These are phyloP conservation scores for Oryzias celebensis DNA, from an alignment of 2,113 vertebrate species.

Conservation along the genomic window DNA sequence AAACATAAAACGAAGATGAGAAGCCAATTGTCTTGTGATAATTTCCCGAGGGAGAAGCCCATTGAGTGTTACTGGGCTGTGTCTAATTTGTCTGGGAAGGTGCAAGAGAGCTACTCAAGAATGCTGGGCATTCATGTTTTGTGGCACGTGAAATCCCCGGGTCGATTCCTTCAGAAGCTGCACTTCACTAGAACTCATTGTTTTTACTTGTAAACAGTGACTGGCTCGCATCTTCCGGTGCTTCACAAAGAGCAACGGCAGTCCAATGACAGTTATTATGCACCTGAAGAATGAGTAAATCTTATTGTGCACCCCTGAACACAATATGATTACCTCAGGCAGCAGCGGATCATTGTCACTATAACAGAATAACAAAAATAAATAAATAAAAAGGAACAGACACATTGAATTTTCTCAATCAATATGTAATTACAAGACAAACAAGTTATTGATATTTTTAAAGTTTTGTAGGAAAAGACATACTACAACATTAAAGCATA, in stretches of 20 bases:
- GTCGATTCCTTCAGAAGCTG: slow-evolving; percentile 33
- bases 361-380: slow-evolving; percentile 9
- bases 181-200: slow-evolving; percentile 20
- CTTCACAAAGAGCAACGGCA: slow-evolving; percentile 23
- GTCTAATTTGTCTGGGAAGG: slow-evolving; percentile 77
- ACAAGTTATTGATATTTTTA: slow-evolving; percentile 70
- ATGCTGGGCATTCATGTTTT: slow-evolving; percentile 64
- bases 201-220: slow-evolving; percentile 45
- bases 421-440: slow-evolving; percentile 76
- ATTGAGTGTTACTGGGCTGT: slow-evolving; percentile 70
- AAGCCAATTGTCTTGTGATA: slow-evolving; percentile 69
- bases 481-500: slow-evolving; percentile 59
- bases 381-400: slow-evolving; percentile 29
- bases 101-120: slow-evolving; percentile 64
- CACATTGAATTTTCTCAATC: slow-evolving; percentile 60
- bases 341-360: slow-evolving; percentile 17
- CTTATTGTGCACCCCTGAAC: slow-evolving; percentile 20
- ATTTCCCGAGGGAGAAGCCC: slow-evolving; percentile 72
- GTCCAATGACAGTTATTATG: slow-evolving; percentile 26
- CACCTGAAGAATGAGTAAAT: slow-evolving; percentile 29
- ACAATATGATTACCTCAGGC: slow-evolving; percentile 27
- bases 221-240: slow-evolving; percentile 20
- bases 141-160: slow-evolving; percentile 61
- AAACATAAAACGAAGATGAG: slow-evolving; percentile 67
- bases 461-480: slow-evolving; percentile 50